Conservation (phyloP, 2,888 invertebrate species). For the Heliconius erato region DNA sequence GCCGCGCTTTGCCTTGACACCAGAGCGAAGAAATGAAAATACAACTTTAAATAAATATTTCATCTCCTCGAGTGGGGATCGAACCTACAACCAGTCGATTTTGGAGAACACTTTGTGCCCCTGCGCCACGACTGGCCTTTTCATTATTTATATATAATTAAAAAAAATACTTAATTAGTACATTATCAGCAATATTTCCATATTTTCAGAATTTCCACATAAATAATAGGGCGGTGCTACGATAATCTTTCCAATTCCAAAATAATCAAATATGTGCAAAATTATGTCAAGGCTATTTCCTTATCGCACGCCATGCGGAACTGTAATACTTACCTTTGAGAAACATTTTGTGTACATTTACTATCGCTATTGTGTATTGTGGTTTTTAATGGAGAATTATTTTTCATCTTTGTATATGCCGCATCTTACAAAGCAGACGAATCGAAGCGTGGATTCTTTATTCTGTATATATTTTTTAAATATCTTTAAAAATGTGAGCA, state of each 20-base stretch:
- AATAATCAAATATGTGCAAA: slow-evolving; percentile 16
- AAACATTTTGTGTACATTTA: not conserved
- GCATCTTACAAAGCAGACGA: not conserved
- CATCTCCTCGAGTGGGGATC: too few relatives aligned
- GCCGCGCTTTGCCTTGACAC: too few relatives aligned
- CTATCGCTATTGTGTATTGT: not conserved
- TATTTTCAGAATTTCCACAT: not conserved
- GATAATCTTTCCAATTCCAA: not conserved
- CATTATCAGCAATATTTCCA: not conserved
- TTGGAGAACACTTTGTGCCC: too few relatives aligned
- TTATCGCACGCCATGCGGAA: slow-evolving; percentile 2
- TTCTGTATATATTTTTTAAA: not conserved
- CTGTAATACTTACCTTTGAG: not conserved
- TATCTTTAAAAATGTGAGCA: not conserved
- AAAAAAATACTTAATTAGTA: too few relatives aligned
- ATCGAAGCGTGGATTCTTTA: not conserved
- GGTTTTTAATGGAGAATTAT: not conserved
- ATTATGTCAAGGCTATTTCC: slow-evolving; percentile 20
- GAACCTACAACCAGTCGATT: too few relatives aligned
- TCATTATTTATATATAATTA: too few relatives aligned
- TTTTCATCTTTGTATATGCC: not conserved
- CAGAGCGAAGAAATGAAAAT: too few relatives aligned
- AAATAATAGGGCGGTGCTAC: not conserved
- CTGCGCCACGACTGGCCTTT: too few relatives aligned
- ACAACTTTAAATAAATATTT: too few relatives aligned